Percentiles rank a stretch among this genome's conserved stretches.
These are phyloP conservation scores for Adineta ricciae DNA, from an alignment of 2,888 invertebrate species.

Conservation along the genomic window DNA sequence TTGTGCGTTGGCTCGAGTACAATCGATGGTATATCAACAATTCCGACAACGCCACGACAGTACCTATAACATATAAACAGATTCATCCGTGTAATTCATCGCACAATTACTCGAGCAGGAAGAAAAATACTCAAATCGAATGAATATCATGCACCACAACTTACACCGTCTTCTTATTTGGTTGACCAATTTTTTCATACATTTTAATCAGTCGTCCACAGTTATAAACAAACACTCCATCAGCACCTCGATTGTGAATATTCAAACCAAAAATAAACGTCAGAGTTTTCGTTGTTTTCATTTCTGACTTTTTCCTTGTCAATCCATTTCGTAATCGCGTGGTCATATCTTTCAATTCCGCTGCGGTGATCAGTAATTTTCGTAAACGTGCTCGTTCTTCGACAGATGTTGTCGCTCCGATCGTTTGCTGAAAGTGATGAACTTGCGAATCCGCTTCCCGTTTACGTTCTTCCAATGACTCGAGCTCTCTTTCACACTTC, in stretches of 20 bases:
- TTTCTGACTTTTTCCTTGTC: conserved; percentile 41
- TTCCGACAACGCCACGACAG: conserved; percentile 39
- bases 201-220: conserved; percentile 52
- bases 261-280: conserved; percentile 51
- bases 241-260: conserved; percentile 48
- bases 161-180: conserved; percentile 50
- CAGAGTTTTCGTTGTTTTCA: conserved; percentile 37
- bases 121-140: no score
- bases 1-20: conserved; percentile 52
- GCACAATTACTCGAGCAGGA: no score
- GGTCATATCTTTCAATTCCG: conserved; percentile 43
- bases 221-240: conserved; percentile 53
- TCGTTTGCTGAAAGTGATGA: neutral
- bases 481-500: conserved; percentile 43
- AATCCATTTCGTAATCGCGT: conserved; percentile 43
- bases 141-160: no score
- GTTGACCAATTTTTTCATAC: conserved; percentile 51
- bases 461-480: conserved; percentile 33
- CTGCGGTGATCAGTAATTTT: conserved; percentile 43
- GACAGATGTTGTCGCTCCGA: neutral
- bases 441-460: conserved; percentile 12
- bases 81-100: no score
- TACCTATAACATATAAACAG: neutral
- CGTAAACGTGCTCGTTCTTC: conserved; percentile 42
- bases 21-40: conserved; percentile 52